A percentile compares a stretch with the other conserved stretches of the same genome.
These are phyloP conservation scores for Callorhinus ursinus DNA, from an alignment of 2,113 vertebrate species.

Conservation along the genomic window DNA sequence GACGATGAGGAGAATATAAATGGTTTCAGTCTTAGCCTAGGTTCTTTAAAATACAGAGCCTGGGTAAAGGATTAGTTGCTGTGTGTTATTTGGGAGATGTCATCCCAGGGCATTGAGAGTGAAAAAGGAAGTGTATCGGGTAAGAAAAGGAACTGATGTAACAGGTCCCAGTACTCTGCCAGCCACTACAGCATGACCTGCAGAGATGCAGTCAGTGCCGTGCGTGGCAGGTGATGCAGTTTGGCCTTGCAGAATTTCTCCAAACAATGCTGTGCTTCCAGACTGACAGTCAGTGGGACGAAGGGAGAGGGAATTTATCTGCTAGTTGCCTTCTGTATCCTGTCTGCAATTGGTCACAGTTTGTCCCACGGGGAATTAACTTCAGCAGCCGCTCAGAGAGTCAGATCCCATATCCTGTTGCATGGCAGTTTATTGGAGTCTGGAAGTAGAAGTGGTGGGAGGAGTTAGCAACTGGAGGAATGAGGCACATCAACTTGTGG, in stretches of 20 bases:
- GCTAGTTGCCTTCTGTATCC: background rate
- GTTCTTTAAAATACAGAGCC: background rate
- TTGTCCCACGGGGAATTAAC: background rate
- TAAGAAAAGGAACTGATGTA: background rate
- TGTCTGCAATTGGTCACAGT: background rate
- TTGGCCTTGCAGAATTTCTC: background rate
- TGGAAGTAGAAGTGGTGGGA: background rate
- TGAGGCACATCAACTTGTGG: background rate
- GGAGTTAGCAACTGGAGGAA: background rate
- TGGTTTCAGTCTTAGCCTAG: background rate
- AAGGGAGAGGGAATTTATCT: background rate
- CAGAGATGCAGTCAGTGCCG: background rate
- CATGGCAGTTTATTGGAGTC: background rate
- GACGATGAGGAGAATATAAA: background rate
- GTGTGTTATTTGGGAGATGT: background rate
- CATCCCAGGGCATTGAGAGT: background rate
- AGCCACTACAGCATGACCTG: no score
- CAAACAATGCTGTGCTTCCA: background rate
- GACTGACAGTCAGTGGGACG: background rate
- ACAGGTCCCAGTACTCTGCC: background rate
- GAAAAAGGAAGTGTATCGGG: background rate
- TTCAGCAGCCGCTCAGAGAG: background rate
- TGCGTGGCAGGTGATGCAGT: background rate
- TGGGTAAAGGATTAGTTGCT: background rate
- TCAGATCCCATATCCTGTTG: background rate